These are phyloP conservation scores for Hapalemur alaotrensis DNA, from an alignment of 2,797 vertebrate genomes.

Conservation along the genomic window DNA sequence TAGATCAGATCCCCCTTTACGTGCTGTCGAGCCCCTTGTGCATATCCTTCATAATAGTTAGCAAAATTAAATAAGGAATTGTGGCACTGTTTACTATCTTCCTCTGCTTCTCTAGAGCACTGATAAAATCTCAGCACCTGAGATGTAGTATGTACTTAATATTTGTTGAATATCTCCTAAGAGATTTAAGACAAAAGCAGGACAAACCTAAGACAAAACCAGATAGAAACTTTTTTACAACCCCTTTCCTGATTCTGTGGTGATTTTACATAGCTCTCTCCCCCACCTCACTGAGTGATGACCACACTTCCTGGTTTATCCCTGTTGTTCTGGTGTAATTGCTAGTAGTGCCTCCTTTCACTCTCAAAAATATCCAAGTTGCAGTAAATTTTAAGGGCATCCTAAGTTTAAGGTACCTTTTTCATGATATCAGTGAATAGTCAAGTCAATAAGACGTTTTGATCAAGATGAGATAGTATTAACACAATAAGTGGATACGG, in stretches of 20 bases:
- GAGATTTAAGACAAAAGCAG: conserved; percentile 28
- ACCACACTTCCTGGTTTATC: background rate
- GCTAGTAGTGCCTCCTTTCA: background rate
- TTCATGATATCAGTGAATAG: background rate
- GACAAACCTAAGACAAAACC: conserved; percentile 22
- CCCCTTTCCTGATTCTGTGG: conserved; percentile 17
- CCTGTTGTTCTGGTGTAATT: background rate
- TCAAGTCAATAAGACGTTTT: conserved; percentile 37
- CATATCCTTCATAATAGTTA: conserved; percentile 7
- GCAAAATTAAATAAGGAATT: conserved; percentile 24
- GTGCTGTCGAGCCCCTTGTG: background rate
- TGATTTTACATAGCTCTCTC: background rate
- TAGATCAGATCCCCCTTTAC: background rate
- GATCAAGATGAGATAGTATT: background rate
- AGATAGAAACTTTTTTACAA: conserved; percentile 15
- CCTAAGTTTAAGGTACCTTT: background rate
- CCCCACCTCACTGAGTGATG: background rate
- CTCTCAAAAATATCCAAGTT: background rate
- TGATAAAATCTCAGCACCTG: background rate
- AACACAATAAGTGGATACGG: conserved; percentile 6
- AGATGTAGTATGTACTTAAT: background rate
- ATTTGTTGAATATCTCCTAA: conserved; percentile 2
- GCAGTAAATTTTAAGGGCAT: conserved; percentile 9
- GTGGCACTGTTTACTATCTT: background rate
- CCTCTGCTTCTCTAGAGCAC: background rate